Base-by-base conservation (phyloP, 2,113 vertebrate genomes). In the Tringa solitaria region DNA sequence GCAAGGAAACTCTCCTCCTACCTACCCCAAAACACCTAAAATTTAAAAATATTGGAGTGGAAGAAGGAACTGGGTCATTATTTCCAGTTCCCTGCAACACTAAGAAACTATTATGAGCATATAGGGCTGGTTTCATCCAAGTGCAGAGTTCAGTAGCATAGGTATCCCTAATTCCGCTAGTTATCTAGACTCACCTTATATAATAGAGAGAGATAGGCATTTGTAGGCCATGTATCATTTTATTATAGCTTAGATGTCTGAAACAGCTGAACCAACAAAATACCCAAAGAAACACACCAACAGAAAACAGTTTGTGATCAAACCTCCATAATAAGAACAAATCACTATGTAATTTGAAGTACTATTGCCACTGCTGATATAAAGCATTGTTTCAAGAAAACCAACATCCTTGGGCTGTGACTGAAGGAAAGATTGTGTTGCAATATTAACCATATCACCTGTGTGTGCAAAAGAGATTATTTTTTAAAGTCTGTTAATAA, bases 311-410 rank as follows among this genome's bases (percentile, higher is more conserved):
- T 43, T 51, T 57, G 6, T 60, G 6, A 69, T 22, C 41, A 83
- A 61, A 73, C 23, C 14, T 53, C 32, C 1, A 1, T 84, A 65
- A 27, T 75, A 81, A 72, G 64, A 86, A 60, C 16, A 61, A 82
- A 37, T 4, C 3, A 1, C 17, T 85, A 1, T n/a, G 16, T 56
- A 79, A 19, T 20, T 94, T 79, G 75, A 82, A 56, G 23, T 56
- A 50, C 48, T 68, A 27, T 23, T 65, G 43, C 24, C 41, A 22
- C 39, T 75, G 45, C 20, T 64, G 51, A 59, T 0, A 0, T 30
- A 87, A 72, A 41, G 2, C 57, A 53, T 61, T 61, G 43, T 64
- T 88, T 94, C 30, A 69, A 67, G 63, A 80, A 82, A 73, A 14
- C 10, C 43, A 43, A 26, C n/a, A 67, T 73, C 78, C 10, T 63